Base-by-base conservation (phyloP, 2,113 vertebrate genomes). In the Xenopus borealis region DNA sequence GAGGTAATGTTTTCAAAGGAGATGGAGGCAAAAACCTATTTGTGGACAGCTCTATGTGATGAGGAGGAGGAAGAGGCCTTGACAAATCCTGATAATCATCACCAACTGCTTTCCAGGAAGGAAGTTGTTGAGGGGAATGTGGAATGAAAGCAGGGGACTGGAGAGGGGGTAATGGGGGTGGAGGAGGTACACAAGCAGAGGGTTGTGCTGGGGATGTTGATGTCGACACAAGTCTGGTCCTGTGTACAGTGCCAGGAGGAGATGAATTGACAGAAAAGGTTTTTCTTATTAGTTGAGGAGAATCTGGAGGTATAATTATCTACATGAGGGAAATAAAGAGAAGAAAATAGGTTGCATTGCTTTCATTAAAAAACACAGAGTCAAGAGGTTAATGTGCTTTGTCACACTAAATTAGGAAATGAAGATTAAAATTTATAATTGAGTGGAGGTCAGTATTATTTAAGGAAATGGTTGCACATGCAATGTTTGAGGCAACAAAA, bases 251-350 rank as follows among this genome's bases (percentile, higher is more conserved):
- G 12, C 80, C 70, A 0, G 79, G 84, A 79, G 91, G 87, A 78
- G 93, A 92, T 58, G 87, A 86, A 71, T 86, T 85, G 80, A 91
- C 87, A 78, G 91, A 87, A 74, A 94, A 33, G 7, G 85, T 92
- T 82, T 92, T 96, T 88, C 94, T 93, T 69, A 90, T 82, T 33
- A 92, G 91, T 57, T 91, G 79, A 0, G 92, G 95, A 53, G 95
- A 97, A 79, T 93, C 92, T 10, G 94, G 93, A 87, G 93, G 89
- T 70, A 95, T 93, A 84, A 95, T 82, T 68, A 98, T 93, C 97
- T 99, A 86, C 45, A 87, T 81, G 85, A 79, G 82, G 86, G 52
- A 87, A 72, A 81, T 3, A 69, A 80, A 79, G 85, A 13, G 27
- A 65, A 69, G 18, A 11, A 44, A 52, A 13, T 18, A 47, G 40